A percentile compares a stretch with the other conserved stretches of the same genome.
Conservation (phyloP, 2,888 invertebrate species). For the Eristalis intricaria region DNA sequence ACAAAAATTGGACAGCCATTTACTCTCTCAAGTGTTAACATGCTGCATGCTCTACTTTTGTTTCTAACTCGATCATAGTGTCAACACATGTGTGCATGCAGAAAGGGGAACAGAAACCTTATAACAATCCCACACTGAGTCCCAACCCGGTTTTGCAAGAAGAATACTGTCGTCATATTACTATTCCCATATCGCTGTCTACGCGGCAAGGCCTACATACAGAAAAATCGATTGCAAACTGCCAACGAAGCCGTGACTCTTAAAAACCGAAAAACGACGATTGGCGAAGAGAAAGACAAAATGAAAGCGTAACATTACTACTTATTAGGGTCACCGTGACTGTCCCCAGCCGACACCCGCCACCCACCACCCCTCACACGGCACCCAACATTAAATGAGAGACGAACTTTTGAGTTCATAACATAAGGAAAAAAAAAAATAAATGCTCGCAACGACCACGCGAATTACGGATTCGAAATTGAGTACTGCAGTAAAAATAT, state of each 20-base stretch:
- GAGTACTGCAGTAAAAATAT: conserved; percentile 7
- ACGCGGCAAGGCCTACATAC: conserved; percentile 20
- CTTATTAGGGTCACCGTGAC: conserved; percentile 62
- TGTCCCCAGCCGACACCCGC: conserved; percentile 19
- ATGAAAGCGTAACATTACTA: conserved; percentile 30
- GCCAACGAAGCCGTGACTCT: conserved; percentile 34
- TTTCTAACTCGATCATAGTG: background rate
- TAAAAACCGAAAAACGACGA: background rate
- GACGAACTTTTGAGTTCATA: conserved; percentile 1
- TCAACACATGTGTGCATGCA: too few species aligned
- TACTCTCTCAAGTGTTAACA: too few species aligned
- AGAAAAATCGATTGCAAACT: conserved; percentile 37
- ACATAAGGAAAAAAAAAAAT: background rate
- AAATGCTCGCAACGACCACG: background rate
- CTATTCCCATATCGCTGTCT: conserved; percentile 21
- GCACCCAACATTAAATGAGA: background rate
- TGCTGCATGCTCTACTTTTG: background rate
- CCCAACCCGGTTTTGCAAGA: background rate
- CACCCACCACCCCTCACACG: background rate
- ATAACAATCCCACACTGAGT: background rate
- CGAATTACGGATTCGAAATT: background rate
- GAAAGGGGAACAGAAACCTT: background rate
- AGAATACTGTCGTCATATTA: conserved; percentile 28
- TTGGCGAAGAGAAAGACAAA: background rate
- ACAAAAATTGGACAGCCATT: too few species aligned